Base-by-base conservation (phyloP, 2,113 vertebrate genomes). In the Pleuronectes platessa region DNA sequence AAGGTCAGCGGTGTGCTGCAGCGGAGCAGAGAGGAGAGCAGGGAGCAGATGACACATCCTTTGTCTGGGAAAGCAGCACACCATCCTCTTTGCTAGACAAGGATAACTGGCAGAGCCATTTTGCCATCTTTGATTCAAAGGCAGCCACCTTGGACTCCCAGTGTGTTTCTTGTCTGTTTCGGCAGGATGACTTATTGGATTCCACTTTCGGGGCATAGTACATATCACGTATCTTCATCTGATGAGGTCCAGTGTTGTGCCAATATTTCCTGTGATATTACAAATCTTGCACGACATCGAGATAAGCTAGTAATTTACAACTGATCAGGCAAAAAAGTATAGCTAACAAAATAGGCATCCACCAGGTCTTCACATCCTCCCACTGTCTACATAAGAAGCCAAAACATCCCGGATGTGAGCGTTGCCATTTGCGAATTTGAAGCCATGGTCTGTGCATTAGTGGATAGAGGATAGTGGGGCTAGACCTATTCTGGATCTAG, bases 1-100 rank as follows among this genome's bases (percentile, higher is more conserved):
- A 85, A 83, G 81, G 83, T 87, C 83, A 71, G 27, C 9, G 21
- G 18, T 62, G 71, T 72, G 35, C 78, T 78, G 78, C 86, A 74
- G 65, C 13, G 63, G 66, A 82, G 49, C 42, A 71, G 81, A 85
- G 72, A 78, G 61, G 26, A 69, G 63, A 65, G 54, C 65, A 20
- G 79, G 73, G 61, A 49, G 63, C 21, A 58, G 35, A 77, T 73
- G 83, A 79, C 71, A 69, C 23, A 37, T 72, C 42, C 74, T 74
- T 80, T 54, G 20, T 21, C 51, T 88, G 77, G 86, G 78, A 83
- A 69, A 60, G 65, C 42, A 81, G 59, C 67, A 71, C 59, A n/a
- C 17, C 11, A 8, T 55, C 4, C 20, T 56, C 82, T 74, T 61
- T 71, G 76, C 73, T 67, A 68, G 59, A 47, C 64, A 72, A 78